Base-by-base conservation (phyloP, 64 coral and sea anemone species). In the Actinia equina region DNA sequence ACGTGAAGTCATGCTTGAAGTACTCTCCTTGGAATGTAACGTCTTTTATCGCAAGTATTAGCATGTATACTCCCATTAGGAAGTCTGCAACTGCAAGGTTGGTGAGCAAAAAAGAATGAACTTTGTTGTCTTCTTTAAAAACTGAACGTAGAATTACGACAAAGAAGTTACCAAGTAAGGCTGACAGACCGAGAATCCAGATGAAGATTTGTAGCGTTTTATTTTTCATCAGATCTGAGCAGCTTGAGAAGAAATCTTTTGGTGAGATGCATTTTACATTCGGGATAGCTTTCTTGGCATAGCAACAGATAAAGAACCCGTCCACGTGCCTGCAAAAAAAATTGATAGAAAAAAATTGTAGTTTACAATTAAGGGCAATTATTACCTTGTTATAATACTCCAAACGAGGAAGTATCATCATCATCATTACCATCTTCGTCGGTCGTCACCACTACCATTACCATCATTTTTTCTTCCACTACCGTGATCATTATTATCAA, bases 261-360 rank as follows among this genome's bases (percentile, higher is more conserved):
- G 89, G 89, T 14, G 89, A 86, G 17, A 80, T 16, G 13, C 89
- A 91, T 6, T 44, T 30, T 20, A 91, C 83, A 26, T 55, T 42
- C 41, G n/a, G n/a, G n/a, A n/a, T n/a, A n/a, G n/a, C n/a, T n/a
- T 86, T 91, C 44, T 87, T 80, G n/a, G 90, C 90, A 80, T 86
- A 87, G 57, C 90, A 91, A 83, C 90, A 91, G 62, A 87, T 57
- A 3, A 86, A 84, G 64, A 87, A 91, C 6, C 82, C 76, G 37
- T 91, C 89, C 1, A 91, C 49, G 23, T 56, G 9, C 8, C 89
- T 91, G 41, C 3, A 71, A 63, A 6, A 53, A n/a, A n/a, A n/a
- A n/a, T n/a, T 53, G 52, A 53, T 30, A 9, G 22, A 62, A 57
- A 11, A 86, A 18, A 86, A 63, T 4, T 3, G 5, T n/a, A 7